A percentile compares a stretch with the other conserved stretches of the same genome.
Conservation (phyloP, 2,113 vertebrate genomes). For the Pithys albifrons region DNA sequence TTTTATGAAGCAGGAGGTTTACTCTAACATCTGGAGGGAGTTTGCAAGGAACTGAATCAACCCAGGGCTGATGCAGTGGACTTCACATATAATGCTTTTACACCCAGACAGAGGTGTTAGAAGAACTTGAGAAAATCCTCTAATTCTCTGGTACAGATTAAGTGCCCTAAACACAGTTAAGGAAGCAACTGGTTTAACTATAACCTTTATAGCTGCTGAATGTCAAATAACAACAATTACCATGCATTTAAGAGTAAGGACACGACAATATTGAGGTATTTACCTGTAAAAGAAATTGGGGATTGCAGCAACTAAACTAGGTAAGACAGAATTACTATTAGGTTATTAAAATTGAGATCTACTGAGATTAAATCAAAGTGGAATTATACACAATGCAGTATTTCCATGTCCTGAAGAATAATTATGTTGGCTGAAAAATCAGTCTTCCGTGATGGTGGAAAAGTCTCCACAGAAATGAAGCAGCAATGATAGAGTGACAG, state of each 20-base stretch:
- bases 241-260: neutral
- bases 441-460: neutral
- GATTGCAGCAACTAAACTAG: neutral
- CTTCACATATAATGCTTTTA: neutral
- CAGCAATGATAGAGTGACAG: accelerated
- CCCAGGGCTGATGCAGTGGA: neutral
- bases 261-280: neutral
- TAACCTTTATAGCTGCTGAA: neutral
- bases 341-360: neutral
- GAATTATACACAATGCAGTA: neutral
- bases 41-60: neutral
- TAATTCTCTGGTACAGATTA: neutral
- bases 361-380: neutral
- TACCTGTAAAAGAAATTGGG: neutral
- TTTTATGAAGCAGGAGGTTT: conserved; percentile 26
- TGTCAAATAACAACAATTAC: neutral
- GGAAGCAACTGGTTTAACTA: conserved; percentile 1
- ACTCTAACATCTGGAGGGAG: conserved; percentile 34
- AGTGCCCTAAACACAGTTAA: neutral
- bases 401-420: neutral
- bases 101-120: neutral
- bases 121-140: conserved; percentile 11
- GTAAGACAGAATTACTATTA: neutral
- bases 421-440: neutral
- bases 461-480: neutral